These are phyloP conservation scores for Scophthalmus maximus DNA, from an alignment of 2,113 vertebrate genomes.

Conservation along the genomic window DNA sequence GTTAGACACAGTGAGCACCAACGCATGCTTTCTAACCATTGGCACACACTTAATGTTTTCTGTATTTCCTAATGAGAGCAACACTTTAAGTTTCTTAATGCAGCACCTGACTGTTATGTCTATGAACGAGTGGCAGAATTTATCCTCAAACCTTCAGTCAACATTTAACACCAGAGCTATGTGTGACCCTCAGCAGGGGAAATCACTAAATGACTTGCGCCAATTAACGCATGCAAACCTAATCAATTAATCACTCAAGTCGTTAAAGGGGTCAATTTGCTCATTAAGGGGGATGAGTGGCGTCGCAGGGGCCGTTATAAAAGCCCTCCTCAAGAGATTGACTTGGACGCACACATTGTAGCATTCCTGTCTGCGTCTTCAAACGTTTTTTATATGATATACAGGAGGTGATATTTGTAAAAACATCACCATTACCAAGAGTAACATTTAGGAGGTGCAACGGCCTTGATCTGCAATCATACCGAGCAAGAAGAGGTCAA, in stretches of 20 bases:
- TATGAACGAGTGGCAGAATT: neutral
- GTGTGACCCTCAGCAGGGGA: neutral
- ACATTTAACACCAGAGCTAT: neutral
- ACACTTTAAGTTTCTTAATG: neutral
- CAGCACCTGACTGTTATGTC: neutral
- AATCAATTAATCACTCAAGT: conserved; percentile 15
- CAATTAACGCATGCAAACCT: conserved; percentile 15
- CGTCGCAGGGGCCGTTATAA: conserved; percentile 20
- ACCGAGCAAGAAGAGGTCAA: conserved; percentile 55
- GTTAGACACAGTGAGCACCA: neutral
- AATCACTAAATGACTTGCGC: conserved; percentile 12
- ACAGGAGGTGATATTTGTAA: no score
- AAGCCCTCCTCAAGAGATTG: neutral
- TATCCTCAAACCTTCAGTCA: neutral
- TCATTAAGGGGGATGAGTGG: neutral
- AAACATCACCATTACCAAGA: neutral
- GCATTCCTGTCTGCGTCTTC: neutral
- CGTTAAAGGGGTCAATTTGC: conserved; percentile 22
- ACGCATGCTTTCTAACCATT: neutral
- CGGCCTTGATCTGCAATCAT: neutral
- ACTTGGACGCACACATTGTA: neutral
- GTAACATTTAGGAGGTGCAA: neutral
- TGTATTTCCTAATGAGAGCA: neutral
- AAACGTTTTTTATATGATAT: neutral
- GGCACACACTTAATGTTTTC: neutral